phyloP scores from a whole-genome alignment of 2,797 vertebrate genomes.

The Pantherophis alleghaniensis region DNA sequence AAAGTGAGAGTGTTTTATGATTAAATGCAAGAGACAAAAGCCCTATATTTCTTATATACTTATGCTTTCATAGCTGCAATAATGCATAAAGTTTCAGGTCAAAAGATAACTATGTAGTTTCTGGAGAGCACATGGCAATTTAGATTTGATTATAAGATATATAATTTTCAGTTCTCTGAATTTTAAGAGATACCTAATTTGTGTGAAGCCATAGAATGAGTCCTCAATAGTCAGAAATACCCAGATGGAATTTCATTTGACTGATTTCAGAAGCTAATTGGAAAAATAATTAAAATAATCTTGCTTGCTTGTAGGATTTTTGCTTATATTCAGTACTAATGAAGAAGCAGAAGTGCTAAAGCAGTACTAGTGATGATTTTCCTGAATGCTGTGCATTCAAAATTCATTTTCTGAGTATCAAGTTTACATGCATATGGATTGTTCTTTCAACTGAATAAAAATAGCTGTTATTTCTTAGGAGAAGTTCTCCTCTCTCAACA shows the following conservation, averaged over 20 bases:
- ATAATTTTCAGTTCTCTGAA: conserved; percentile 18
- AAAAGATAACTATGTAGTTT: background rate
- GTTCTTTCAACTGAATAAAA: background rate
- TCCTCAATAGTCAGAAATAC: background rate
- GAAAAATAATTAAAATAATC: conserved; percentile 1
- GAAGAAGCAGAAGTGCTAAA: background rate
- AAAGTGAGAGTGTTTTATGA: background rate
- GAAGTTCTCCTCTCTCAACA: too few relatives aligned
- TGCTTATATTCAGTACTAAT: background rate
- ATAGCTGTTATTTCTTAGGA: background rate
- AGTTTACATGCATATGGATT: background rate
- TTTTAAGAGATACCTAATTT: background rate
- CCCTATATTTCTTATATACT: background rate
- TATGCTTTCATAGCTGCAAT: background rate
- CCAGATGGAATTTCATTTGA: background rate
- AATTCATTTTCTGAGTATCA: background rate
- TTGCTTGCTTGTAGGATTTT: background rate
- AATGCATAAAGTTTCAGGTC: background rate
- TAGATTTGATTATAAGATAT: background rate
- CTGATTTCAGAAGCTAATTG: background rate
- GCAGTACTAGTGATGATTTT: background rate
- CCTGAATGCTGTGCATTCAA: background rate
- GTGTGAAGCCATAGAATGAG: background rate
- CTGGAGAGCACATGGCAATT: background rate
- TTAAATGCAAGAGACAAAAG: background rate